Evolutionary conservation across 2,797 vertebrate genomes (phyloP).

Genomic region (Melanotaenia trifasciata): DNA sequence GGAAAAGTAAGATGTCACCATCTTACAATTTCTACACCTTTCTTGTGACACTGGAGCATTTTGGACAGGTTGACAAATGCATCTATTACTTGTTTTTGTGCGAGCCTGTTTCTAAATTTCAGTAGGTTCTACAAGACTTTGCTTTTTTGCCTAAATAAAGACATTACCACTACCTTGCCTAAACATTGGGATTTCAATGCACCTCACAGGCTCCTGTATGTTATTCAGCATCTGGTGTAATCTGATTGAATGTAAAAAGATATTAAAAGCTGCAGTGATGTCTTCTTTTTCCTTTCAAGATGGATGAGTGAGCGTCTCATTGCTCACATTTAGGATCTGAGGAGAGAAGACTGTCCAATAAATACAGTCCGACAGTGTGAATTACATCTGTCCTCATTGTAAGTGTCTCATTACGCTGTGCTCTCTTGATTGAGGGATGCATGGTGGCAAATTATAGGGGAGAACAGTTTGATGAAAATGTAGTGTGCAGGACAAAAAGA

Average conservation of each 20-base stretch:
- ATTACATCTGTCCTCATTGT: constrained; percentile 76
- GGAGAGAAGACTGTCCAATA: constrained; percentile 62
- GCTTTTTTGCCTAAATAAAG: constrained; percentile 11
- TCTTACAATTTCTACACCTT: neutral
- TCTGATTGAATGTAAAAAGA: constrained; percentile 46
- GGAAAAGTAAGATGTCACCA: neutral
- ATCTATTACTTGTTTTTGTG: neutral
- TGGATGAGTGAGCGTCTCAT: constrained; percentile 63
- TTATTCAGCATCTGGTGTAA: constrained; percentile 36
- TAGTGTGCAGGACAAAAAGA: constrained; percentile 66
- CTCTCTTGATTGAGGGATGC: constrained; percentile 67
- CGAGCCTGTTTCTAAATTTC: neutral
- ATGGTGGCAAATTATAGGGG: constrained; percentile 61
- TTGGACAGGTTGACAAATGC: neutral
- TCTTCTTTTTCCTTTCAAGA: constrained; percentile 50
- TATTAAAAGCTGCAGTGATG: constrained; percentile 49
- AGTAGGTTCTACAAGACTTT: neutral
- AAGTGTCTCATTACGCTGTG: constrained; percentile 73
- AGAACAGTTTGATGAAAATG: constrained; percentile 69
- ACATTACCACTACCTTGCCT: neutral
- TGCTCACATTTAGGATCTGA: constrained; percentile 55
- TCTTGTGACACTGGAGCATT: neutral
- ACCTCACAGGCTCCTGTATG: constrained; percentile 14
- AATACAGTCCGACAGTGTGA: constrained; percentile 65
- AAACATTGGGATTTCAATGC: constrained; percentile 16